These are phyloP conservation scores for Silurus glanis DNA, from an alignment of 2,113 vertebrate species.

Conservation along the genomic window DNA sequence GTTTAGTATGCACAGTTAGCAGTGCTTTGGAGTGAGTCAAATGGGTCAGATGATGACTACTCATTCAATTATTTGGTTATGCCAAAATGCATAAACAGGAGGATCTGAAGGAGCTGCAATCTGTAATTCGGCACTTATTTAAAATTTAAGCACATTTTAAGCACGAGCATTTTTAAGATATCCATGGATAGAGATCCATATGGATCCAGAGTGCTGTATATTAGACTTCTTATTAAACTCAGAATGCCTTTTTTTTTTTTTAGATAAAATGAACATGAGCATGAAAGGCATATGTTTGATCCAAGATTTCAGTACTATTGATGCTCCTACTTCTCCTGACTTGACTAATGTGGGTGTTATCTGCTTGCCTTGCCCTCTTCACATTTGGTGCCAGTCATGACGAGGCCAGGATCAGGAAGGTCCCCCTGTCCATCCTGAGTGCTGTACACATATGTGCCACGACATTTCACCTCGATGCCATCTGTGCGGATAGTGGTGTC, in stretches of 20 bases:
- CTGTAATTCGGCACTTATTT: background rate
- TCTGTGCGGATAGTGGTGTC: conserved; percentile 82
- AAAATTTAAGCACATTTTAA: background rate
- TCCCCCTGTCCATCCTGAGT: conserved; percentile 81
- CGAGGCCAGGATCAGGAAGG: conserved; percentile 82
- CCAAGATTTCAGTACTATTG: no score
- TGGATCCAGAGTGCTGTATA: background rate
- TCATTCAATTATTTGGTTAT: background rate
- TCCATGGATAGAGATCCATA: no score
- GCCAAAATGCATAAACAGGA: conserved; percentile 11
- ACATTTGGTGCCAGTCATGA: conserved; percentile 90
- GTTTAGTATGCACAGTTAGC: background rate
- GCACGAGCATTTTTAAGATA: background rate
- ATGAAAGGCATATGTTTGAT: no score
- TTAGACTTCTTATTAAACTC: background rate
- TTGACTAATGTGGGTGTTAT: background rate
- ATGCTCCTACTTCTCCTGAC: no score
- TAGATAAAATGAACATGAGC: no score
- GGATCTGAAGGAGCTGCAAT: background rate
- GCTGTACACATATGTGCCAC: conserved; percentile 81
- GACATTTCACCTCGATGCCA: conserved; percentile 81
- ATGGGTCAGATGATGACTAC: background rate
- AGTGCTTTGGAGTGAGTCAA: background rate
- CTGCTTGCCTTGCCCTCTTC: conserved; percentile 84
- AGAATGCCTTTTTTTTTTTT: no score